Evolutionary conservation across 1,140 invertebrate species (phyloP), one percentile per base, ranked within the genome.

Genomic region (Ceratitis capitata): DNA sequence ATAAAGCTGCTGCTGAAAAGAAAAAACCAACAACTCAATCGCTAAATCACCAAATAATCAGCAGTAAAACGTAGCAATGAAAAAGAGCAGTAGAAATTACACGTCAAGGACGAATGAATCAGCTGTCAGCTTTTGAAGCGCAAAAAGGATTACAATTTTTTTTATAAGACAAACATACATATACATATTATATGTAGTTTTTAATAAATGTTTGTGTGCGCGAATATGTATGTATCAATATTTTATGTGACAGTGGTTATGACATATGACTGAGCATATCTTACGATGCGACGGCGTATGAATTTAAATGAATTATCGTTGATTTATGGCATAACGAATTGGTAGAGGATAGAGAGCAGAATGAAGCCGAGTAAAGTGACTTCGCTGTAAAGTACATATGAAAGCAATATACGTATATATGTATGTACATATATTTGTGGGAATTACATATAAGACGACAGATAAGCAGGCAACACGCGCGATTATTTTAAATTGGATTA

Each of bases 401-500:
- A n/a, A n/a, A n/a, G 19, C 0, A 10, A 19, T 56, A 56, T 19
- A 56, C n/a, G 12, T 19, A 56, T 56, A 56, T 4, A 19, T 56
- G 19, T n/a, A 3, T 5, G 5, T 19, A 56, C 12, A 56, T 56
- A 56, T 19, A 14, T 19, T 3, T n/a, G n/a, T n/a, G n/a, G n/a
- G n/a, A n/a, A 69, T 42, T 69, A 16, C 35, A 29, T 16, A 56
- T 56, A 32, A 47, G 39, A 49, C 10, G n/a, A 26, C 10, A 51
- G 85, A 87, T 87, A 83, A 83, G 53, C 86, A 85, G 84, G 85
- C 84, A 85, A 56, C 86, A 58, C n/a, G n/a, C 88, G 87, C 84
- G 83, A 87, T 89, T 89, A 58, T 14, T 88, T 89, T 89, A 90
- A 89, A 89, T 89, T 89, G 89, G 89, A 89, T 90, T 49, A 82